Percentiles rank a stretch among this genome's conserved stretches.
phyloP scores from a whole-genome alignment of 37 sponge, comb jelly and placozoan genomes.

The Oopsacas minuta region DNA sequence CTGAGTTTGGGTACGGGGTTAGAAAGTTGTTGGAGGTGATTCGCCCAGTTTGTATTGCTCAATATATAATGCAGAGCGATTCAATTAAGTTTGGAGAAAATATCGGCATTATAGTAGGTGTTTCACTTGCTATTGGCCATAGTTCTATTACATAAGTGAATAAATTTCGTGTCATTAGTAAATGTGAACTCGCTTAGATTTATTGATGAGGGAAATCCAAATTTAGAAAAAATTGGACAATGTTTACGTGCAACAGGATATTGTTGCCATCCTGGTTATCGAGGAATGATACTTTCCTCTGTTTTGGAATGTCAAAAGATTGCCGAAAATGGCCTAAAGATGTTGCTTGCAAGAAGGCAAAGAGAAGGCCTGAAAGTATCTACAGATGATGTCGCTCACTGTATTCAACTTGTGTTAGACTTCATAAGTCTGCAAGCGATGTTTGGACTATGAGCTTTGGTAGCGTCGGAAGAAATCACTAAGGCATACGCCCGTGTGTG shows the following conservation, averaged over 20 bases:
- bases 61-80: not conserved
- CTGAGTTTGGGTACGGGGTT: not conserved
- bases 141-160: not conserved
- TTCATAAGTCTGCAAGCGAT: not conserved
- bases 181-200: not conserved
- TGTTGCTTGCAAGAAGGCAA: not conserved
- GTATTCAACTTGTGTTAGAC: not conserved
- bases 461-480: not conserved
- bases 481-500: not conserved
- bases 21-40: not conserved
- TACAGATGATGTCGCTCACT: not conserved
- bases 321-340: not conserved
- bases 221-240: not conserved
- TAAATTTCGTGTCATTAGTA: not conserved
- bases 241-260: slow-evolving; percentile 3
- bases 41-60: not conserved
- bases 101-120: not conserved
- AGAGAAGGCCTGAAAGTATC: not conserved
- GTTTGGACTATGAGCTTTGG: not conserved
- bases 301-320: not conserved
- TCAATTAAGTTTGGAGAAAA: not conserved
- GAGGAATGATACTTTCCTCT: not conserved
- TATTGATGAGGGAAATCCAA: not conserved
- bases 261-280: not conserved
- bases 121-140: not conserved